These are phyloP conservation scores for Antechinus flavipes DNA, from an alignment of 2,113 vertebrate species.

Conservation along the genomic window DNA sequence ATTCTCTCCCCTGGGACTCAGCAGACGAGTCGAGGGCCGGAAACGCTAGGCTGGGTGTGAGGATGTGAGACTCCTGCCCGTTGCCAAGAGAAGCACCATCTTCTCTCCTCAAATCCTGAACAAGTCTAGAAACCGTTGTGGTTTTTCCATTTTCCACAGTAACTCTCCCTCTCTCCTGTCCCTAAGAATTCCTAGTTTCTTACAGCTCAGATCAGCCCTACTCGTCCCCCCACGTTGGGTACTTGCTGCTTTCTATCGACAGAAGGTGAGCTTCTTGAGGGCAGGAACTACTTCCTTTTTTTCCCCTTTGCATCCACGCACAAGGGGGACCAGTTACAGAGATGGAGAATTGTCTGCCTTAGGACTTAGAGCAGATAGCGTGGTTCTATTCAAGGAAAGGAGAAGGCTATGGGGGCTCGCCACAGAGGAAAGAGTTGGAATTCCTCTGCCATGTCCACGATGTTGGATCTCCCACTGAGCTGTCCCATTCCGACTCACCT, in stretches of 20 bases:
- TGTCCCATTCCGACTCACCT: not conserved
- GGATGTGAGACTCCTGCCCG: not conserved
- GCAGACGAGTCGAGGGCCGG: accelerated
- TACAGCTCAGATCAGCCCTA: not conserved
- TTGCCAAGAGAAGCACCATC: not conserved
- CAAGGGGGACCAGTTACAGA: not conserved
- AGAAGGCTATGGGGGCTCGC: not conserved
- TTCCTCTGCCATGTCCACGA: too few relatives aligned
- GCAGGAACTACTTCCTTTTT: not conserved
- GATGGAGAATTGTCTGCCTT: not conserved
- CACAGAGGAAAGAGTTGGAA: not conserved
- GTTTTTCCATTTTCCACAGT: not conserved
- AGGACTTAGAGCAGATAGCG: too few relatives aligned
- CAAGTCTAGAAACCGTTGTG: not conserved
- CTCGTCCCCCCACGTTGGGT: not conserved
- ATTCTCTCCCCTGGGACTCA: too few relatives aligned
- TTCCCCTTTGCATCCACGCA: not conserved
- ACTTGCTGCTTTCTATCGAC: not conserved
- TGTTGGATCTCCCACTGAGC: not conserved
- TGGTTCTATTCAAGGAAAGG: not conserved
- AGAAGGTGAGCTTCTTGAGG: not conserved
- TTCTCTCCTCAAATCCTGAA: not conserved
- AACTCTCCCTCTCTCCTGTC: not conserved
- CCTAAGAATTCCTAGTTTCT: too few relatives aligned
- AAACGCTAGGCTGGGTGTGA: not conserved